A percentile compares a stretch with the other conserved stretches of the same genome.
Evolutionary conservation across 64 coral and sea anemone species (phyloP).

Genomic region (Stylophora pistillata): DNA sequence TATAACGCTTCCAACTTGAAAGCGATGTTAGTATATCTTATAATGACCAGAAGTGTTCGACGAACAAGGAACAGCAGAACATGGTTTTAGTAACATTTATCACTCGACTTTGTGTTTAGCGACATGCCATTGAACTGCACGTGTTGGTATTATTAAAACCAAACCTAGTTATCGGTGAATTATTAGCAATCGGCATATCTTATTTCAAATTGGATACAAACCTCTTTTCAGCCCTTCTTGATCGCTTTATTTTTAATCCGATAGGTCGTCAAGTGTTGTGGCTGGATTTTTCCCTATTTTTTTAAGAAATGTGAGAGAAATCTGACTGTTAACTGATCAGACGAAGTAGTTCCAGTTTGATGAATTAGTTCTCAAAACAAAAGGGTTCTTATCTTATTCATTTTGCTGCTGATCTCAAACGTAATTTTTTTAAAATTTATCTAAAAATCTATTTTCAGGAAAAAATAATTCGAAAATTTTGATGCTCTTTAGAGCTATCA

Average conservation of each 20-base stretch:
- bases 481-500: too few species aligned
- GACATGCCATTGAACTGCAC: neutral
- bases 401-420: neutral
- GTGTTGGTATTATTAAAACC: neutral
- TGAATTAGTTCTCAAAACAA: neutral
- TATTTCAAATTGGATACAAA: neutral
- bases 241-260: neutral
- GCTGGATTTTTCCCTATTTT: too few species aligned
- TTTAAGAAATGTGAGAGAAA: too few species aligned
- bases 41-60: too few species aligned
- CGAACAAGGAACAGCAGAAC: too few species aligned
- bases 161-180: neutral
- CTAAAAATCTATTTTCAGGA: too few species aligned
- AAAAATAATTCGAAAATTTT: too few species aligned
- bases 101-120: neutral
- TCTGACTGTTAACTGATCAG: too few species aligned
- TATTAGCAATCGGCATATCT: neutral
- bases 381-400: neutral
- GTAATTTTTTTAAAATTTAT: neutral
- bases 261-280: too few species aligned
- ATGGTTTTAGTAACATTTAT: neutral
- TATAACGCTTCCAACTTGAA: too few species aligned
- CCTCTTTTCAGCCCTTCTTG: neutral
- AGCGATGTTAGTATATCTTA: too few species aligned
- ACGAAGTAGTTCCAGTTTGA: neutral